Base-by-base conservation (phyloP, 2,113 vertebrate genomes). In the Galbula dea region DNA sequence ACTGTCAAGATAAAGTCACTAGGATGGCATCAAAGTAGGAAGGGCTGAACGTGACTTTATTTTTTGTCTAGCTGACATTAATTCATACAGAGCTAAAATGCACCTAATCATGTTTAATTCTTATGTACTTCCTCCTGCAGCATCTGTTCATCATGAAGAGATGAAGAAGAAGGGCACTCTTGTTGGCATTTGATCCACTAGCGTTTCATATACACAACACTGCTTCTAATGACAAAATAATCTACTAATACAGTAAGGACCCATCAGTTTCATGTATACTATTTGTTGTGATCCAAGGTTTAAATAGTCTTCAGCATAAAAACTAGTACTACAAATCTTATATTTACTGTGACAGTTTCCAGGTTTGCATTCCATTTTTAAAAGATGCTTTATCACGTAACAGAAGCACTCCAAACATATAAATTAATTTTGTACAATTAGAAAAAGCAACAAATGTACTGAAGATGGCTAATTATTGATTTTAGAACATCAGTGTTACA, bases 401-500 rank as follows among this genome's bases (percentile, higher is more conserved):
- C 10, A 32, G n/a, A 61, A 88, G 26, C 24, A 34, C 54, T 68
- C 37, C 85, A 58, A 88, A 74, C 11, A 52, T 3, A 51, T 21
- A 83, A 57, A 73, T 32, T 61, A 57, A 46, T 86, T 71, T 71
- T 55, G 54, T 78, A 87, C 69, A 41, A 23, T 85, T 69, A 86
- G 54, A 87, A 93, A 87, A 86, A 67, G n/a, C 63, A 72, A 71
- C 11, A 3, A 95, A 84, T 18, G 17, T 34, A 82, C 36, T 21
- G 32, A 93, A 10, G 7, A 58, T 27, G 12, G 32, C 39, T 54
- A 45, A 80, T 69, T 88, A 94, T 46, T 80, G 54, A 86, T 88
- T 95, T 90, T 73, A 52, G 68, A 85, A 83, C 34, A 93, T 75
- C 69, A 75, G 15, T 78, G 73, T 58, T 59, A 91, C 73, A 80